Evolutionary conservation across 2,888 invertebrate genomes (phyloP).

Genomic region (Drosophila imparisetae): DNA sequence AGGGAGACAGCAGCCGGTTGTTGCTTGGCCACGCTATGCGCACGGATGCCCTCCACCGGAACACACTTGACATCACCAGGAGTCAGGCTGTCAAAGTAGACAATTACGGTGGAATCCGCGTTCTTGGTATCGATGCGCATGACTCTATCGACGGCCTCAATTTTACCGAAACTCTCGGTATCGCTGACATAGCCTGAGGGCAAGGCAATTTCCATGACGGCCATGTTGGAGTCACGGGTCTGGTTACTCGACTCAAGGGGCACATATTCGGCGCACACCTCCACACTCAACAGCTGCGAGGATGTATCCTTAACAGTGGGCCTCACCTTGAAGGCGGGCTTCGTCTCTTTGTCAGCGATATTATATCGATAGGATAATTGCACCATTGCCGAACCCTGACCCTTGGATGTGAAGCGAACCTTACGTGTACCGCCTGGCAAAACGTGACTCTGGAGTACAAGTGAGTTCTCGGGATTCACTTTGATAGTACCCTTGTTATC

Average conservation of each 20-base stretch:
- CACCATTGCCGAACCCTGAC: conserved; percentile 91
- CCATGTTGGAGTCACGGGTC: conserved; percentile 91
- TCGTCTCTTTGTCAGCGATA: conserved; percentile 93
- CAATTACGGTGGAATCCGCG: conserved; percentile 87
- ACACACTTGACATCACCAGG: conserved; percentile 89
- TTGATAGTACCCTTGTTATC: conserved; percentile 65
- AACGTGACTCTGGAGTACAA: conserved; percentile 92
- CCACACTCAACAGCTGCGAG: conserved; percentile 91
- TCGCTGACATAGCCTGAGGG: conserved; percentile 97
- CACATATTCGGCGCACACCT: conserved; percentile 90
- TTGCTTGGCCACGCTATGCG: conserved; percentile 93
- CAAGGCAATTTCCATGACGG: conserved; percentile 94
- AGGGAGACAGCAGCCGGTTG: conserved; percentile 94
- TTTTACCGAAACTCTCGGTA: conserved; percentile 88
- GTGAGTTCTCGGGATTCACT: conserved; percentile 90
- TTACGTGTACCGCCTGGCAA: conserved; percentile 85
- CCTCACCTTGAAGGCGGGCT: conserved; percentile 94
- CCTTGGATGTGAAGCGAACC: conserved; percentile 91
- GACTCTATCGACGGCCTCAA: conserved; percentile 85
- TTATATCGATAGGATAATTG: conserved; percentile 93
- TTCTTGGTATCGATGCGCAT: conserved; percentile 89
- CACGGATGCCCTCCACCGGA: conserved; percentile 92
- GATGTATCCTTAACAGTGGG: conserved; percentile 94
- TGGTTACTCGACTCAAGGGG: conserved; percentile 56
- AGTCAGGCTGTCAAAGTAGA: conserved; percentile 90